Conservation (phyloP, 2,888 invertebrate species). For the Strigamia transsilvanica region DNA sequence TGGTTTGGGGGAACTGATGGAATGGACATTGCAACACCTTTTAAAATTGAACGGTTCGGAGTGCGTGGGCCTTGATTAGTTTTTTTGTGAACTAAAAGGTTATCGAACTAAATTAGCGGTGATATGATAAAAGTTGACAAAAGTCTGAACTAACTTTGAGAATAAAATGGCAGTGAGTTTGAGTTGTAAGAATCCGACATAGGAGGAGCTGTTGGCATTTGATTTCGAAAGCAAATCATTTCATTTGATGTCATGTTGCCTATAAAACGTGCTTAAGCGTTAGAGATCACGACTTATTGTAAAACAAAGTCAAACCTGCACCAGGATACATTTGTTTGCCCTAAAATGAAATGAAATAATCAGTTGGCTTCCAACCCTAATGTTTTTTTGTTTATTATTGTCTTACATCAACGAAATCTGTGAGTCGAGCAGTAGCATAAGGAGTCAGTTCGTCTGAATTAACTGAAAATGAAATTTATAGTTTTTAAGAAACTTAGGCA, state of each 20-base stretch:
- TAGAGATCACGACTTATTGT: not conserved
- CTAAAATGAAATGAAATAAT: not conserved
- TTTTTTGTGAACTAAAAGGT: not conserved
- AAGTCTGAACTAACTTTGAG: slow-evolving; percentile 2
- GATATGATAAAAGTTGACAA: not conserved
- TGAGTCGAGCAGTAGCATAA: slow-evolving; percentile 41
- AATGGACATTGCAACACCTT: not conserved
- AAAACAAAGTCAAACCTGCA: slow-evolving; percentile 1
- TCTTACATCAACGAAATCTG: slow-evolving; percentile 34
- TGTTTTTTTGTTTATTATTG: not conserved
- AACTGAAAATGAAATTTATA: not conserved
- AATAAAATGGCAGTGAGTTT: slow-evolving; percentile 20
- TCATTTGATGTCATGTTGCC: not conserved
- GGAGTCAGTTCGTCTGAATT: slow-evolving; percentile 26
- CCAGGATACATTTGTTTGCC: not conserved
- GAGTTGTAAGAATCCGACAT: slow-evolving; percentile 26
- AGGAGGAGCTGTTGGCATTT: slow-evolving; percentile 33
- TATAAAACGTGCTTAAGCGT: not conserved
- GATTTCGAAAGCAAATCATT: not conserved
- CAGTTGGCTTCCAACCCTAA: too few species aligned
- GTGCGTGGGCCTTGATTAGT: not conserved
- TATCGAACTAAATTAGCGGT: not conserved
- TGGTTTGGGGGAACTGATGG: slow-evolving; percentile 29
- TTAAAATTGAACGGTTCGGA: slow-evolving; percentile 1
- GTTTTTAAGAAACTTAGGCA: not conserved